A percentile compares a stretch with the other conserved stretches of the same genome.
These are phyloP conservation scores for Agriopis aurantiaria DNA, from an alignment of 2,888 invertebrate genomes.

Conservation along the genomic window DNA sequence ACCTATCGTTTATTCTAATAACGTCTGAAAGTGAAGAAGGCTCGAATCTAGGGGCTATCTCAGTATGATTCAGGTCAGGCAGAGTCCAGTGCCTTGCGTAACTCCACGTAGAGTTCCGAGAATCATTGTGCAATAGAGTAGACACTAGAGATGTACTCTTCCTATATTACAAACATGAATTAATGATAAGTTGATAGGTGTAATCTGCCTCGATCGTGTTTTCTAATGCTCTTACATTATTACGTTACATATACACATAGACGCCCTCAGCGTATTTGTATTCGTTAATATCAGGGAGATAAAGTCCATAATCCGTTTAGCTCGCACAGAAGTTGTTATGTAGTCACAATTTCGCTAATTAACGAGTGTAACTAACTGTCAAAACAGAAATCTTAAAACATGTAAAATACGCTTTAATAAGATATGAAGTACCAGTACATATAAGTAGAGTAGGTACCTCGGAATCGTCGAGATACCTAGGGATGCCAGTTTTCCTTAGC, in stretches of 20 bases:
- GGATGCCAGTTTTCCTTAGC: too few relatives aligned
- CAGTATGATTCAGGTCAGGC: conserved; percentile 31
- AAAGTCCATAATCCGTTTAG: conserved; percentile 11
- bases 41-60: conserved; percentile 22
- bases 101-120: conserved; percentile 30
- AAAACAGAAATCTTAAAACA: conserved; percentile 16
- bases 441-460: neutral
- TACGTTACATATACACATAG: conserved; percentile 27
- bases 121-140: conserved; percentile 44
- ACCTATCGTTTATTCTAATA: conserved; percentile 11
- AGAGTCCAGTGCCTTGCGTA: conserved; percentile 34
- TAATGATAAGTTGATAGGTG: conserved; percentile 36
- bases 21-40: conserved; percentile 28
- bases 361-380: conserved; percentile 24
- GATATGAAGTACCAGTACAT: neutral
- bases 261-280: conserved; percentile 8
- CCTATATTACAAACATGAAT: conserved; percentile 43
- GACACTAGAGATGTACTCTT: conserved; percentile 33
- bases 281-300: conserved; percentile 13
- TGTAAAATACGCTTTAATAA: conserved; percentile 6
- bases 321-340: conserved; percentile 14
- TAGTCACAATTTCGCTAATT: conserved; percentile 20
- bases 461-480: neutral
- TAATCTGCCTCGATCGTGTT: conserved; percentile 43
- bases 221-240: conserved; percentile 34